phyloP scores from a whole-genome alignment of 2,797 vertebrate genomes.

The Pangasius mekongensis region DNA sequence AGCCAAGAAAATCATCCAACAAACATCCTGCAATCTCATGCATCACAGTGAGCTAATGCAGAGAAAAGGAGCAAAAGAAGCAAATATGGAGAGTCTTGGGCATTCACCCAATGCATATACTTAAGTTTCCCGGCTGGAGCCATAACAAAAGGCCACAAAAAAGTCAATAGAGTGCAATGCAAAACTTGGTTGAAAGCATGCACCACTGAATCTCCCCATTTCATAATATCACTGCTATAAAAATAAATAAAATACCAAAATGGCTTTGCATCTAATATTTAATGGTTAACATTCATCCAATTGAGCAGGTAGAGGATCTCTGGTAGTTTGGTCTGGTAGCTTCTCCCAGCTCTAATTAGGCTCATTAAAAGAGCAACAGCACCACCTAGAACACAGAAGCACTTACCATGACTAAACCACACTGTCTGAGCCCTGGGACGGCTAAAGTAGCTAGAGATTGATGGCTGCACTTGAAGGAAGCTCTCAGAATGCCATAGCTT shows the following conservation, averaged over 20 bases:
- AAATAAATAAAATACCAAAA: neutral
- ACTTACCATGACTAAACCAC: constrained; percentile 48
- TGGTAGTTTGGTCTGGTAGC: constrained; percentile 6
- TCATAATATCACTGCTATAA: neutral
- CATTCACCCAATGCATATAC: neutral
- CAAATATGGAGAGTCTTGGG: neutral
- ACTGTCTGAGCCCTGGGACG: neutral
- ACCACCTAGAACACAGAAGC: constrained; percentile 52
- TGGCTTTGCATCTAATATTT: neutral
- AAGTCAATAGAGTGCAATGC: neutral
- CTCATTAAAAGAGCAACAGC: constrained; percentile 56
- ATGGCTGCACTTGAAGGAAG: neutral
- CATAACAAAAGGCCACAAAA: neutral
- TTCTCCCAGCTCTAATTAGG: constrained; percentile 38
- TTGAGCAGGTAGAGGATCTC: neutral
- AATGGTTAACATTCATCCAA: constrained; percentile 2
- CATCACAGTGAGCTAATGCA: neutral
- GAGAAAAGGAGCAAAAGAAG: neutral
- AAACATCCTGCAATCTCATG: neutral
- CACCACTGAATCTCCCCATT: neutral
- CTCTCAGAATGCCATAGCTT: constrained; percentile 28
- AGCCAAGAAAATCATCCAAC: constrained; percentile 27
- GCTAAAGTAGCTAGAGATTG: neutral
- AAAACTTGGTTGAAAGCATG: neutral
- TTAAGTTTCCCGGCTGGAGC: neutral